Base-by-base conservation (phyloP, 2,113 vertebrate genomes). In the Otolemur garnettii region DNA sequence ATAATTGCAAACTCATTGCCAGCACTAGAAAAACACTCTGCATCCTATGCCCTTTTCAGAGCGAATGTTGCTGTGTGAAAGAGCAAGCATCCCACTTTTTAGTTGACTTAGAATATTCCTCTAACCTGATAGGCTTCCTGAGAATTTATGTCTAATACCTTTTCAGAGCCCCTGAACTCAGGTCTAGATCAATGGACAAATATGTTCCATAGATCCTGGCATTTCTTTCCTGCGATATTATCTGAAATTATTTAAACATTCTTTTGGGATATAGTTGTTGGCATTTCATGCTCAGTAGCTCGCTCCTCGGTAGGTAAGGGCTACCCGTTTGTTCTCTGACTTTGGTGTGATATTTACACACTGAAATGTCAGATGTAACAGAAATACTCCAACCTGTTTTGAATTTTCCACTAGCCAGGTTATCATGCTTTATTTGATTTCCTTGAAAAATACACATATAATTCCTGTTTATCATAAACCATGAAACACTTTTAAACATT, bases 341-440 rank as follows among this genome's bases (percentile, higher is more conserved):
- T 80, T n/a, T n/a, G 8, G n/a, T 62, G 68, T 97, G 91, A 85
- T 95, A 96, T 97, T 97, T 97, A 90, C 90, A 97, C 14, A 89
- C 83, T 22, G 72, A 97, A 97, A 97, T 96, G 93, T 96, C 96
- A 96, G 55, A 89, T 86, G 45, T 93, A 90, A 78, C 45, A 45
- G 71, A 89, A 89, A 57, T 90, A 57, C n/a, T 90, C 11, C n/a
- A 93, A 77, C 35, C 71, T 89, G 69, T 57, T 92, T 94, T 83
- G 78, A 96, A 95, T 77, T 94, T 95, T 68, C 77, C 45, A 59
- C n/a, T 91, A 95, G 59, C 30, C 82, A 90, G 19, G 59, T 90
- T 72, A 85, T 42, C 74, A 13, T 59, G 21, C 64, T 94, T 95
- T 82, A 91, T 33, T 77, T 1, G 7, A 94, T 91, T 82, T 89